Base-by-base conservation (phyloP, 2,888 invertebrate species). In the Rhagium mordax region DNA sequence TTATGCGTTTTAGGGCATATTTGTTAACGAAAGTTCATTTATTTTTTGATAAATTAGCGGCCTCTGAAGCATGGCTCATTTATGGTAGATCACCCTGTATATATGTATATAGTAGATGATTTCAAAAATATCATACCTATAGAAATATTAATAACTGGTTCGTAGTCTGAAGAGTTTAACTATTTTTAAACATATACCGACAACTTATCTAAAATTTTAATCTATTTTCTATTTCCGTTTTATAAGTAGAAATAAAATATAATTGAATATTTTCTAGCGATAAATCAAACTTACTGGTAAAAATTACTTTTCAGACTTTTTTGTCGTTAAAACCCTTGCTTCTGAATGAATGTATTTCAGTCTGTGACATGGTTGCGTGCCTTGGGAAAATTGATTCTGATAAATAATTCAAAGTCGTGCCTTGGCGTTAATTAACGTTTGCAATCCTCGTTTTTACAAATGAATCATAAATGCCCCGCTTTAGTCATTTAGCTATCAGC, bases 371-470 rank as follows among this genome's bases (percentile, higher is more conserved):
- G 18, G 57, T 57, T 70, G 62, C 64, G 70, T 64, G 64, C 41
- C 24, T 29, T 21, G 18, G 18, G 24, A 48, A 70, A 70, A 62
- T 64, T 62, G 41, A 64, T 64, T 64, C 29, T 47, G 47, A 64
- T 70, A 70, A 64, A 70, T 70, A 70, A 64, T 70, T 64, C 57
- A 62, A 21, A 51, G 53, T 33, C 53, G 13, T 24, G 65, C 13
- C 27, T 49, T 29, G 33, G 53, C 15, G 53, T 53, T 65, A 53
- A 65, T 65, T 53, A 53, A 49, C 18, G 41, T 53, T 33, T 65
- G 18, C 33, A 65, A 65, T 27, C 65, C 29, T 33, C 16, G 24
- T 33, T 48, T 53, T 49, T 51, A 53, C 13, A 53, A 16, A 3
- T 49, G 27, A 65, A 65, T 49, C 18, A 53, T 55, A 65, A 65